Conservation (phyloP, 2,113 vertebrate species). For the Melanerpes aurifrons region DNA sequence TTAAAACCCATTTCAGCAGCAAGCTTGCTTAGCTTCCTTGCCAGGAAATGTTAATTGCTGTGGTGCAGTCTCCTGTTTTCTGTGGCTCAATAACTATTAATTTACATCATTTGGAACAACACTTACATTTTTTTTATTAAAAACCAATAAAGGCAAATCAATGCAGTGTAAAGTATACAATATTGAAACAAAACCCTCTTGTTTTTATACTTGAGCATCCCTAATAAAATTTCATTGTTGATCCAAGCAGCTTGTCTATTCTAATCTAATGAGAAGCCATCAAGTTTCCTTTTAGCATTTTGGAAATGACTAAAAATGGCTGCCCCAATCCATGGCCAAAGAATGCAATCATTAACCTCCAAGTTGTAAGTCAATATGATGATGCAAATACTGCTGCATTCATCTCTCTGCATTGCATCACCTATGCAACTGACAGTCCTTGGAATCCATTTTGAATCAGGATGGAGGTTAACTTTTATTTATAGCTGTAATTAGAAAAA, state of each 20-base stretch:
- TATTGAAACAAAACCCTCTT: constrained; percentile 55
- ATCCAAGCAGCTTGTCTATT: constrained; percentile 33
- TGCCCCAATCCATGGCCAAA: background rate
- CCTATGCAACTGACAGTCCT: background rate
- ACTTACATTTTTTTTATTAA: constrained; percentile 64
- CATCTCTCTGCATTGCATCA: background rate
- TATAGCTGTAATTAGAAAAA: constrained; percentile 46
- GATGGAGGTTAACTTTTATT: constrained; percentile 34
- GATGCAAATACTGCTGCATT: constrained; percentile 12
- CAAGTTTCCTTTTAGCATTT: constrained; percentile 51
- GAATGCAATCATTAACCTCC: constrained; percentile 43
- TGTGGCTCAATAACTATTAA: constrained; percentile 44
- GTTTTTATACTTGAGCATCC: background rate
- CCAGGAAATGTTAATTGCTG: constrained; percentile 68
- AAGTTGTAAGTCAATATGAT: constrained; percentile 26
- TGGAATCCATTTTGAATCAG: constrained; percentile 19
- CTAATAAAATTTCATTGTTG: constrained; percentile 39
- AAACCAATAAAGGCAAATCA: constrained; percentile 61
- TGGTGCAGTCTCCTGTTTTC: constrained; percentile 53
- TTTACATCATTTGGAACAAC: constrained; percentile 56
- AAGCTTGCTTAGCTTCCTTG: constrained; percentile 8
- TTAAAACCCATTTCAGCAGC: constrained; percentile 32
- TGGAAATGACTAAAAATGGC: constrained; percentile 37
- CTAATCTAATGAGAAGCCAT: constrained; percentile 55
- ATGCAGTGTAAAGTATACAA: constrained; percentile 9